phyloP scores from a whole-genome alignment of 2,113 vertebrate species.

The Pteropus alecto region DNA sequence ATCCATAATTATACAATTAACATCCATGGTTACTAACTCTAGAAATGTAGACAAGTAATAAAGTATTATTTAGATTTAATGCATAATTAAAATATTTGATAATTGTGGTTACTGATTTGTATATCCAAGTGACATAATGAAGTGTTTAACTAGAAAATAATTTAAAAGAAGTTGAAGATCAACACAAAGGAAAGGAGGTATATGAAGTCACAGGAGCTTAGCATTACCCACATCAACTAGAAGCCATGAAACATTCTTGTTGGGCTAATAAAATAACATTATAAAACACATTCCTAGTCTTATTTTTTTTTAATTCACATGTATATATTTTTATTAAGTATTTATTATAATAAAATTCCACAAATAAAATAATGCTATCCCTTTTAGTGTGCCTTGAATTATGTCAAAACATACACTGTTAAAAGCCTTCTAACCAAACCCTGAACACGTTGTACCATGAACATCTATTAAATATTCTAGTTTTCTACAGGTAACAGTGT shows the following conservation, averaged over 20 bases:
- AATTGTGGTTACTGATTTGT: constrained; percentile 2
- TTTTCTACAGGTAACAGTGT: not conserved
- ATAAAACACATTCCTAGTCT: not conserved
- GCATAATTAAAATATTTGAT: constrained; percentile 23
- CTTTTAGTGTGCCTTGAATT: not conserved
- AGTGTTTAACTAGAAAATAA: not conserved
- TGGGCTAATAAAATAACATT: not conserved
- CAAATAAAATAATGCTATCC: not conserved
- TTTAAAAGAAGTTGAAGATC: constrained; percentile 18
- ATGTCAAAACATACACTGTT: not conserved
- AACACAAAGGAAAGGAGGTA: not conserved
- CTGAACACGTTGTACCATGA: not conserved
- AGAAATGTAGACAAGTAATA: constrained; percentile 19
- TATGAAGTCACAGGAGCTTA: not conserved
- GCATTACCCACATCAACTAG: not conserved
- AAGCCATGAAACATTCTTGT: not conserved
- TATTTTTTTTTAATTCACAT: not conserved
- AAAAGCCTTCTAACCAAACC: not conserved
- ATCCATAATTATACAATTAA: constrained; percentile 53
- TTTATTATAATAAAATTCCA: not conserved
- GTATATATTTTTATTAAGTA: not conserved
- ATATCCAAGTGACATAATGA: not conserved
- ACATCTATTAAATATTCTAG: not conserved
- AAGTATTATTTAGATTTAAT: constrained; percentile 7
- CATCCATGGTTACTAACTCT: not conserved